Evolutionary conservation across 1,140 invertebrate species (phyloP), one percentile per base, ranked within the genome.

Genomic region (Neodiprion pinetum): DNA sequence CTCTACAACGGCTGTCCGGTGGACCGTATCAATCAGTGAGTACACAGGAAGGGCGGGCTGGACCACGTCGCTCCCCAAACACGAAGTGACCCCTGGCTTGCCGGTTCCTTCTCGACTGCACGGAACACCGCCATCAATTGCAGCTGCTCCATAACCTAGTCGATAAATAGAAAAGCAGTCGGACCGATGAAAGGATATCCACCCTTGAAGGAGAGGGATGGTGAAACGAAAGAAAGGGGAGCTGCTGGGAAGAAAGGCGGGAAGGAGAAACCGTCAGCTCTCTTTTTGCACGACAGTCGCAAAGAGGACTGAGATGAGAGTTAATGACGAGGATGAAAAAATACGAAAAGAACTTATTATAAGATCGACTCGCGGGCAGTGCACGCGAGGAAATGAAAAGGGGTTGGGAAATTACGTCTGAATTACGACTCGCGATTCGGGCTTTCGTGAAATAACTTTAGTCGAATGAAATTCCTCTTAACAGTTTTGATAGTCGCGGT

Each of bases 111-210:
- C 53, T 61, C 53, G 53, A 61, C 53, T 61, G 53, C 53, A 61
- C 53, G 53, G n/a, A 61, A 61, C 53, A 61, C 53, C 53, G 53
- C 53, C 53, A 61, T 61, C 53, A 61, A 61, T 61, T 61, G 53
- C 53, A 61, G 53, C 53, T 61, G 53, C 53, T 61, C 53, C 53
- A 61, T 61, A 61, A 61, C 53, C 53, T 61, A 61, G 53, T 61
- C 53, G 53, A 61, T 61, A 61, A 61, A 61, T 61, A 61, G 53
- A 61, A 61, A 61, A 61, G 53, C 53, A 61, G 53, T 61, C 53
- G 53, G 9, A 61, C 53, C 53, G 53, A 61, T 61, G 53, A 61
- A 61, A 61, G 53, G 53, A 61, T 61, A 61, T 61, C n/a, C 53
- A 61, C 53, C 53, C 53, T 61, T 61, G 53, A 9, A 61, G 9